Evolutionary conservation across 2,113 vertebrate genomes (phyloP).

Genomic region (Rhagologus leucostigma): DNA sequence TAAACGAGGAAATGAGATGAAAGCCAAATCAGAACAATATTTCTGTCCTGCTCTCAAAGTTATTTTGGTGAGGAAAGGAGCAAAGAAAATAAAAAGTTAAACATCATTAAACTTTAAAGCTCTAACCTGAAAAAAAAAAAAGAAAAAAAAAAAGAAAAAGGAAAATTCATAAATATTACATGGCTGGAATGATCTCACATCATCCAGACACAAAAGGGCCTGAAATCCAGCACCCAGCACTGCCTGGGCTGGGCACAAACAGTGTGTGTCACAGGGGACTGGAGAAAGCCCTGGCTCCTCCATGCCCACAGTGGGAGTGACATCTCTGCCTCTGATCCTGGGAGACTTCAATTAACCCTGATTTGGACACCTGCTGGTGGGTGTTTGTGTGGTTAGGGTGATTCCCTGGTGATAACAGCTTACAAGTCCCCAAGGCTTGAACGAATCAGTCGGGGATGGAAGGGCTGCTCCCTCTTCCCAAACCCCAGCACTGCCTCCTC

Average conservation of each 20-base stretch:
- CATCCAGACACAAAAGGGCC: background rate
- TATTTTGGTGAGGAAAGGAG: constrained; percentile 37
- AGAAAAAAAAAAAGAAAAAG: background rate
- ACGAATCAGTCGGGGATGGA: fast-evolving
- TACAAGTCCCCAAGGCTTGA: background rate
- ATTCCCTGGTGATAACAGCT: background rate
- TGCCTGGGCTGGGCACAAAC: background rate
- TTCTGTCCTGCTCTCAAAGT: constrained; percentile 13
- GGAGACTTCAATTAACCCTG: background rate
- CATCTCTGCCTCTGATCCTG: background rate
- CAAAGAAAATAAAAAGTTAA: constrained; percentile 40
- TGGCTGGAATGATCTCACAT: background rate
- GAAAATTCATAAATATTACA: background rate
- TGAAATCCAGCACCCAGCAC: background rate
- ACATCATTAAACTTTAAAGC: constrained; percentile 52
- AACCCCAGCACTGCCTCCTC: background rate
- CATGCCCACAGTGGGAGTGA: background rate
- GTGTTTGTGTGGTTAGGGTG: background rate
- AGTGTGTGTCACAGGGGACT: background rate
- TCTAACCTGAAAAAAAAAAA: background rate
- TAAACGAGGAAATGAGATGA: constrained; percentile 19
- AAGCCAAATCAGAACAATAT: constrained; percentile 34
- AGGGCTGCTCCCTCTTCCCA: background rate
- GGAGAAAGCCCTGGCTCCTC: background rate
- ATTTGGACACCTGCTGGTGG: background rate